Conservation (phyloP, 1,140 invertebrate genomes). For the Ips typographus region DNA sequence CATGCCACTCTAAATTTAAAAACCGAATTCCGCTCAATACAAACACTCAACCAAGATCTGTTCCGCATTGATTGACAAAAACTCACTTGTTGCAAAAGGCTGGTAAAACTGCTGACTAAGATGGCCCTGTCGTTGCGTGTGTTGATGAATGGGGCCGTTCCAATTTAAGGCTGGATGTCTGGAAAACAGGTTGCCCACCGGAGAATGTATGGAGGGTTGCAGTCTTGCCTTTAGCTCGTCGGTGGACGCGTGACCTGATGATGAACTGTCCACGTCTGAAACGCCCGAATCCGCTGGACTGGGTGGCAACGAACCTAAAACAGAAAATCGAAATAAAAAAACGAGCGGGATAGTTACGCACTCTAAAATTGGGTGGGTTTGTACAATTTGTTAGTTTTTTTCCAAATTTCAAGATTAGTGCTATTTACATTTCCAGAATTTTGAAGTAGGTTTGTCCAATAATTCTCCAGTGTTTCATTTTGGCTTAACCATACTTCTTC, state of each 20-base stretch:
- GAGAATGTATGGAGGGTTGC: slow-evolving; percentile 49
- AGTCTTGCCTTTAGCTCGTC: slow-evolving; percentile 84
- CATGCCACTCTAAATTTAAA: too few species aligned
- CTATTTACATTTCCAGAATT: not conserved
- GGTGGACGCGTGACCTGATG: slow-evolving; percentile 81
- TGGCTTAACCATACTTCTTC: too few species aligned
- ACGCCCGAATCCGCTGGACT: slow-evolving; percentile 97
- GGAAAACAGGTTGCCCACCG: slow-evolving; percentile 43
- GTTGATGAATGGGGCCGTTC: slow-evolving; percentile 38
- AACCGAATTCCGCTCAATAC: too few species aligned
- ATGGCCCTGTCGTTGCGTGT: slow-evolving; percentile 43
- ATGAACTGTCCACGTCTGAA: slow-evolving; percentile 93
- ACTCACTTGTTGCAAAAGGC: slow-evolving; percentile 46
- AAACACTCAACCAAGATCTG: too few species aligned
- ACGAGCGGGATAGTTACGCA: slow-evolving; percentile 1
- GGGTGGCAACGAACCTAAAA: slow-evolving; percentile 86
- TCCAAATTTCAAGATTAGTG: not conserved
- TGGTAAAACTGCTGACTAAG: slow-evolving; percentile 46
- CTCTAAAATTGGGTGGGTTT: not conserved
- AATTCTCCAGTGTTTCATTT: too few species aligned
- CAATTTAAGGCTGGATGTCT: slow-evolving; percentile 43
- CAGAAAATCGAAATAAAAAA: slow-evolving; percentile 30
- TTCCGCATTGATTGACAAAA: not conserved
- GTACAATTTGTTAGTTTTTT: too few species aligned
- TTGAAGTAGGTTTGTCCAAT: too few species aligned